Conservation (phyloP, 2,113 vertebrate species). For the Nyctibius bracteatus region DNA sequence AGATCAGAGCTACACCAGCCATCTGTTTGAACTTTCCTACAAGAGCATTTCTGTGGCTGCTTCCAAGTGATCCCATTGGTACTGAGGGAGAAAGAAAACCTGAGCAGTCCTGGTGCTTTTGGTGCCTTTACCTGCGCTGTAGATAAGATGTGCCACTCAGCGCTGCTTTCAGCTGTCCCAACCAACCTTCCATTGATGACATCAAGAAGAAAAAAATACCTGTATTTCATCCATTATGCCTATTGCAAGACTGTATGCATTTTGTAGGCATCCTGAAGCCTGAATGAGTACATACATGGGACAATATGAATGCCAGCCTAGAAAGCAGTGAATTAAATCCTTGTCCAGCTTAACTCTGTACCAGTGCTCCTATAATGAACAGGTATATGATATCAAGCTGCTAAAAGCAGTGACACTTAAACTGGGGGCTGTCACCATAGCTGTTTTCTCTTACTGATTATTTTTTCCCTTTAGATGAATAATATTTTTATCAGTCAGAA, state of each 20-base stretch:
- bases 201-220: not conserved
- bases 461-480: not conserved
- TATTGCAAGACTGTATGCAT: not conserved
- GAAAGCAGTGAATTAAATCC: not conserved
- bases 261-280: not conserved
- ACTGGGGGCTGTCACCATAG: not conserved
- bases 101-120: not conserved
- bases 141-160: not conserved
- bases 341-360: not conserved
- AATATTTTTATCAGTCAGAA: not conserved
- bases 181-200: not conserved
- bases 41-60: not conserved
- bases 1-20: constrained; percentile 30
- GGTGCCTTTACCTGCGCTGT: not conserved
- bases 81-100: not conserved
- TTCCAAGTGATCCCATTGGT: not conserved
- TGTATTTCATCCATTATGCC: not conserved
- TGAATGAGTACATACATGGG: not conserved
- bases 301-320: not conserved
- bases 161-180: not conserved
- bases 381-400: not conserved
- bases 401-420: not conserved
- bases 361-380: not conserved
- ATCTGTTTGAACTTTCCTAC: not conserved
- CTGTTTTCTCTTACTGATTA: not conserved